These are phyloP conservation scores for Xestia xanthographa DNA, from an alignment of 2,888 invertebrate genomes.

Conservation along the genomic window DNA sequence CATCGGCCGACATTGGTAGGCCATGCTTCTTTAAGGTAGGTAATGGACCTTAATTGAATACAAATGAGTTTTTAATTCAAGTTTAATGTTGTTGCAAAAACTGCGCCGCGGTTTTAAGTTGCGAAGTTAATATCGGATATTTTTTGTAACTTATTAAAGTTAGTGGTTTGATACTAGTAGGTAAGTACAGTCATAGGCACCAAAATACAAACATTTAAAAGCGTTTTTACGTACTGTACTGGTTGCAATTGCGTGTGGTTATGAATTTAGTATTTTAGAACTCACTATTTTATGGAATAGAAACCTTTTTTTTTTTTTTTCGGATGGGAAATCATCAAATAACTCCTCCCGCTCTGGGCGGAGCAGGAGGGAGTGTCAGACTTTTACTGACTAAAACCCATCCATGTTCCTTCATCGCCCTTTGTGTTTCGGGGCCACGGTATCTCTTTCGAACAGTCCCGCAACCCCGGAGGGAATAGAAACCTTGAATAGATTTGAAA, in stretches of 20 bases:
- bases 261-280: neutral
- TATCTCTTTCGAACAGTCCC: too few relatives aligned
- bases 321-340: too few relatives aligned
- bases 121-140: neutral
- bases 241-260: neutral
- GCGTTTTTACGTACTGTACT: neutral
- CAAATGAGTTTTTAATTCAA: slow-evolving; percentile 56
- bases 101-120: slow-evolving; percentile 3
- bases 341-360: too few relatives aligned
- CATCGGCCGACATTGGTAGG: neutral
- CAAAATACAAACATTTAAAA: neutral
- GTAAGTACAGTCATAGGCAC: neutral
- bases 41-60: slow-evolving; percentile 31
- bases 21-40: neutral
- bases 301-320: too few relatives aligned
- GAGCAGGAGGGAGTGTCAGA: too few relatives aligned
- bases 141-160: neutral
- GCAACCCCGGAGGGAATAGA: neutral
- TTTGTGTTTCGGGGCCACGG: too few relatives aligned
- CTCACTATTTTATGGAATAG: too few relatives aligned
- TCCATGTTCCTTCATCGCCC: too few relatives aligned
- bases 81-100: slow-evolving; percentile 42
- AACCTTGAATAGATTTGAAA: slow-evolving; percentile 6
- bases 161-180: neutral
- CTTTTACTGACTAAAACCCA: too few relatives aligned